These are phyloP conservation scores for Strix aluco DNA, from an alignment of 2,113 vertebrate genomes.

Conservation along the genomic window DNA sequence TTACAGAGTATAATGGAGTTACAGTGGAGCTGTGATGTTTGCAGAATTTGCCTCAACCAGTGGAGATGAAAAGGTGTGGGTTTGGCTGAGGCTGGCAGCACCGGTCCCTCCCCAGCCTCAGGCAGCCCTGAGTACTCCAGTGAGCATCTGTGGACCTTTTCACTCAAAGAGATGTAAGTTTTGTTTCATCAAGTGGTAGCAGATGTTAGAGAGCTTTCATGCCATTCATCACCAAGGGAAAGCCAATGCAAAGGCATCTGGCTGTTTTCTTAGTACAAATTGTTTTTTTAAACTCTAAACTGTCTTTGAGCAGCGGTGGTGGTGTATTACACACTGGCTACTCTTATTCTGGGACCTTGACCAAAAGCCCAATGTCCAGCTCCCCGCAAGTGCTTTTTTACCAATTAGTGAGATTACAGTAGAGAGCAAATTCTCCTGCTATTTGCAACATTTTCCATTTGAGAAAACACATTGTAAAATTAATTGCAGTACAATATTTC, in stretches of 20 bases:
- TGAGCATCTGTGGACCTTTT: conserved; percentile 25
- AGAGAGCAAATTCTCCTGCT: background rate
- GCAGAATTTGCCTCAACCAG: background rate
- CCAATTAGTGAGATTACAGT: background rate
- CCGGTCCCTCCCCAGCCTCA: background rate
- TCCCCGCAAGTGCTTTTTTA: background rate
- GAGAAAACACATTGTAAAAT: background rate
- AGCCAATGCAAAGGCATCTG: conserved; percentile 24
- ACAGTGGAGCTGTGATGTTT: background rate
- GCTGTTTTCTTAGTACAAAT: conserved; percentile 27
- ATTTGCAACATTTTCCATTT: background rate
- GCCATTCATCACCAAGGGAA: background rate
- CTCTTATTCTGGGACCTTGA: background rate
- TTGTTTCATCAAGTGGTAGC: conserved; percentile 59
- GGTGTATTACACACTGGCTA: background rate
- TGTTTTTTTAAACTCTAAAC: background rate
- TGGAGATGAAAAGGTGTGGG: background rate
- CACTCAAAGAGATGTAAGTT: conserved; percentile 40
- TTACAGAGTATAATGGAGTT: background rate
- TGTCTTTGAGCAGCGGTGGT: background rate
- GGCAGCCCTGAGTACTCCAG: background rate
- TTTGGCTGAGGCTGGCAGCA: background rate
- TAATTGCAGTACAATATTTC: background rate
- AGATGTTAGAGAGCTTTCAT: conserved; percentile 51
- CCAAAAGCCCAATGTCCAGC: background rate